These are phyloP conservation scores for Asobara japonica DNA, from an alignment of 1,140 invertebrate genomes.

Conservation along the genomic window DNA sequence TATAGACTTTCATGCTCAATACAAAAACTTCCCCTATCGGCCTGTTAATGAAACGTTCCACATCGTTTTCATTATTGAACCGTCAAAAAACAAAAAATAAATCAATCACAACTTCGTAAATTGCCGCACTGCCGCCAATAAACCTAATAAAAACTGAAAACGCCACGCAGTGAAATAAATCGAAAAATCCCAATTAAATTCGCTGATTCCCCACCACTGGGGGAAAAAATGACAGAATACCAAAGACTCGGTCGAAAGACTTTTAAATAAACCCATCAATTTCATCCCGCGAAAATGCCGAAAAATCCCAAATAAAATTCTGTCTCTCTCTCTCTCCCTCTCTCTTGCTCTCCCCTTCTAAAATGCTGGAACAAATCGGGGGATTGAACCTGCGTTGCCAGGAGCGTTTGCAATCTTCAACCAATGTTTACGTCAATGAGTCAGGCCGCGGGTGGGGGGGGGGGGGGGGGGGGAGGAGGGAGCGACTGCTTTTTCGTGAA, in stretches of 20 bases:
- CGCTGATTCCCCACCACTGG: neutral
- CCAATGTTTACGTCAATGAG: slow-evolving; percentile 27
- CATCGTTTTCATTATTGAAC: too few species aligned
- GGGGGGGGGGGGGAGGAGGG: neutral
- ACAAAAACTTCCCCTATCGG: too few species aligned
- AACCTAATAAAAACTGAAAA: neutral
- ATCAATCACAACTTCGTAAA: neutral
- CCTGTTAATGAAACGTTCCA: too few species aligned
- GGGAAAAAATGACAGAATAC: neutral
- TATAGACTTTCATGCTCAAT: too few species aligned
- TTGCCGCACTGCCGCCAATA: neutral
- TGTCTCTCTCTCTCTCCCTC: neutral
- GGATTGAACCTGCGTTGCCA: neutral
- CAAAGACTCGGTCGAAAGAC: neutral
- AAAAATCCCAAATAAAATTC: neutral
- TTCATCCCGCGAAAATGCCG: neutral
- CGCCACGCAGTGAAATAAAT: neutral
- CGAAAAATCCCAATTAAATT: neutral
- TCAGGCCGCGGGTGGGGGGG: neutral
- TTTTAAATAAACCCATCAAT: slow-evolving; percentile 5
- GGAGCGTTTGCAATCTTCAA: slow-evolving; percentile 1
- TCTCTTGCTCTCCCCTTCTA: neutral
- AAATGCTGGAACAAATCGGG: neutral
- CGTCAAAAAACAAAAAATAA: neutral
- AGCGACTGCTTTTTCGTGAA: slow-evolving; percentile 27